Evolutionary conservation across 2,888 invertebrate species (phyloP).

Genomic region (Brassicogethes aeneus): DNA sequence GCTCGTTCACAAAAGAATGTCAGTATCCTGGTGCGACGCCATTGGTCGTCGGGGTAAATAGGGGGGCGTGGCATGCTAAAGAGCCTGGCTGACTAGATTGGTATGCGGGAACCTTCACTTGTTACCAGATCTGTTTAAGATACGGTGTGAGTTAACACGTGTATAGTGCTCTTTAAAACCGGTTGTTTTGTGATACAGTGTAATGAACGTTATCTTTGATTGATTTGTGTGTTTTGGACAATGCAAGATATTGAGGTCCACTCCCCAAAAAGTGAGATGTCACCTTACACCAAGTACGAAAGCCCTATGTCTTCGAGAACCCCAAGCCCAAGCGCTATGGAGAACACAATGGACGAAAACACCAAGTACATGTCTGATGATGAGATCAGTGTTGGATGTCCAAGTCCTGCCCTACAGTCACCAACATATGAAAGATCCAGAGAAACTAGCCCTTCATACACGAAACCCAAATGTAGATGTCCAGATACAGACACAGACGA

Average conservation of each 20-base stretch:
- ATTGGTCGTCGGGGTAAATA: conserved; percentile 21
- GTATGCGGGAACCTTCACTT: conserved; percentile 34
- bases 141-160: conserved; percentile 23
- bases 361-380: conserved; percentile 46
- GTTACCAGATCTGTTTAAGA: conserved; percentile 38
- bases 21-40: conserved; percentile 17
- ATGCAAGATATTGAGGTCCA: conserved; percentile 39
- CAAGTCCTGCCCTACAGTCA: conserved; percentile 50
- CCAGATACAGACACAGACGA: conserved; percentile 40
- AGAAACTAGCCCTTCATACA: conserved; percentile 23
- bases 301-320: conserved; percentile 39
- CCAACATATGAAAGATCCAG: conserved; percentile 12
- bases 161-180: no score
- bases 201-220: neutral
- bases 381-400: conserved; percentile 74
- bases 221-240: conserved; percentile 17
- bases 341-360: conserved; percentile 23
- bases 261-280: conserved; percentile 34
- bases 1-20: conserved; percentile 25
- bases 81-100: conserved; percentile 27
- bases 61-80: conserved; percentile 27
- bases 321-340: conserved; percentile 37
- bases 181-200: neutral
- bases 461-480: conserved; percentile 27
- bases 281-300: conserved; percentile 38